Percentiles rank a stretch among this genome's conserved stretches.
These are phyloP conservation scores for Melipona bicolor DNA, from an alignment of 2,888 invertebrate genomes.

Conservation along the genomic window DNA sequence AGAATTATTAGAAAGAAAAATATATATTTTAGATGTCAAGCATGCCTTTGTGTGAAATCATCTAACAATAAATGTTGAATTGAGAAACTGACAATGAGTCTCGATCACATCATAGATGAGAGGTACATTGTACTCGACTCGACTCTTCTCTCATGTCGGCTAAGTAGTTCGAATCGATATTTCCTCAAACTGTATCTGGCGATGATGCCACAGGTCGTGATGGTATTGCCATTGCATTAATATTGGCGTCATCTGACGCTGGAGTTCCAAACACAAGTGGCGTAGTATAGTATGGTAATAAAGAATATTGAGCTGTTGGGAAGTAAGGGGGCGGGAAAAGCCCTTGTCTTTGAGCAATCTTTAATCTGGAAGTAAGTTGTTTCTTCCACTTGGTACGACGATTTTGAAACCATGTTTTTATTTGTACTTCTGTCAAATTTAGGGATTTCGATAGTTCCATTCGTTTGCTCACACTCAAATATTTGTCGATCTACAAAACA, in stretches of 20 bases:
- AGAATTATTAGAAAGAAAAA: conserved; percentile 16
- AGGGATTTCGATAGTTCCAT: conserved; percentile 96
- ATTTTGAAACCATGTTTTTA: conserved; percentile 99
- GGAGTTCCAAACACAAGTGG: conserved; percentile 87
- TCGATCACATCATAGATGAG: conserved; percentile 1
- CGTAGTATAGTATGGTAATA: conserved; percentile 87
- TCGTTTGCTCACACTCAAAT: conserved; percentile 97
- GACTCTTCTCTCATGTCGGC: conserved; percentile 38
- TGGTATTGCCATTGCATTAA: conserved; percentile 67
- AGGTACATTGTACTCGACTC: conserved; percentile 45
- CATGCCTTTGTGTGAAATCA: not conserved
- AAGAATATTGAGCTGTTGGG: conserved; percentile 87
- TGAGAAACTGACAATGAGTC: not conserved
- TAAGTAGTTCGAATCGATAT: conserved; percentile 57
- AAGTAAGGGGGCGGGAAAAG: conserved; percentile 90
- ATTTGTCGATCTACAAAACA: conserved; percentile 91
- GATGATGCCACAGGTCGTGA: conserved; percentile 68
- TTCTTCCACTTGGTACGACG: conserved; percentile 99
- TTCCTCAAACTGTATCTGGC: conserved; percentile 63
- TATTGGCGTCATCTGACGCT: conserved; percentile 82
- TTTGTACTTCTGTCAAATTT: conserved; percentile 96
- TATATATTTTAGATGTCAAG: not conserved
- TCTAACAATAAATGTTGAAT: not conserved
- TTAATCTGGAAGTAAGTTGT: conserved; percentile 94
- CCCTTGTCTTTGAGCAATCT: conserved; percentile 95